Evolutionary conservation across 2,888 invertebrate genomes (phyloP), one percentile per base, ranked within the genome.

Genomic region (Drosophila prostipennis): DNA sequence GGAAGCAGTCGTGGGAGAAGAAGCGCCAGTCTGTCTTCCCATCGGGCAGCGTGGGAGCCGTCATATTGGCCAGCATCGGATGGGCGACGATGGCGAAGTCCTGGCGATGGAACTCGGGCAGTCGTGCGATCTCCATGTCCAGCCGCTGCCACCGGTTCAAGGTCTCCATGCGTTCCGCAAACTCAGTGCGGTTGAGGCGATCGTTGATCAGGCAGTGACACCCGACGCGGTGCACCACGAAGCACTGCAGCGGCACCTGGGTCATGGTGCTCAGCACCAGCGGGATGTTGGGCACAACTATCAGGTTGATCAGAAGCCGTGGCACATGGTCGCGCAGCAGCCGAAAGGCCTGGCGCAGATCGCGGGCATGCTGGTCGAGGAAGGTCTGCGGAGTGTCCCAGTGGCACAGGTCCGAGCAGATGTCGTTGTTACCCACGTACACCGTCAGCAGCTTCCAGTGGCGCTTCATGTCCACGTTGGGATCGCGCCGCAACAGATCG

Each of bases 391-490:
- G 84, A 46, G 93, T 88, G 10, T 91, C 81, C 45, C 90, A 73
- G 76, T 92, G 93, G 75, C 95, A 95, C 57, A 94, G 90, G 45
- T 94, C 93, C 0, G 90, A 72, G 79, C 95, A 95, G 75, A 95
- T 92, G 76, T 95, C 94, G 82, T 95, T 95, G 34, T 92, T 89
- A 23, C 95, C 94, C 42, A 95, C 93, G 89, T 94, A 93, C 1
- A 94, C 79, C 0, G 93, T 93, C 19, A 95, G 90, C 42, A 95
- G 78, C 90, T 95, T 95, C 95, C 95, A 95, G 76, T 94, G 93
- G 6, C 91, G 92, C 34, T 92, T 74, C 63, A 94, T 74, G 74
- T 94, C 91, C 1, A 94, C 93, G 49, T 83, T 65, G 2, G 85
- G 85, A 84, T 91, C 89, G 0, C 74, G 79, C 7, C 77, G 78